phyloP scores from a whole-genome alignment of 2,113 vertebrate species.

The Gavialis gangeticus region DNA sequence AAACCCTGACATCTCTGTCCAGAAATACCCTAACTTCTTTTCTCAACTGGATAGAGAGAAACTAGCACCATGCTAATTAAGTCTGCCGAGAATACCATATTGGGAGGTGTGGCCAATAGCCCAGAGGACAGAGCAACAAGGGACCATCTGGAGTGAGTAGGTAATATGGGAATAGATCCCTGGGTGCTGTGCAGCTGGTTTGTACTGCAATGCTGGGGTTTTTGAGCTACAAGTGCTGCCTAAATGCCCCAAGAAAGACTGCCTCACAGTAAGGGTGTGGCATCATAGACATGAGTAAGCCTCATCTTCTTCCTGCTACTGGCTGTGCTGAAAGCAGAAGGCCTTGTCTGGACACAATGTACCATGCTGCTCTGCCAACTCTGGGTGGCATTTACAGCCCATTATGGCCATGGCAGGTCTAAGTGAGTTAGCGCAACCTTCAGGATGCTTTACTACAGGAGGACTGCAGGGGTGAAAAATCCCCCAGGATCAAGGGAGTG shows the following conservation, averaged over 20 bases:
- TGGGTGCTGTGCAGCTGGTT: neutral
- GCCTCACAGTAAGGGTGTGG: neutral
- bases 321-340: neutral
- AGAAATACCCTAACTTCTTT: neutral
- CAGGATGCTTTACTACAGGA: neutral
- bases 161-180: neutral
- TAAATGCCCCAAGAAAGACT: neutral
- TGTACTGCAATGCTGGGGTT: neutral
- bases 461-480: neutral
- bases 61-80: neutral
- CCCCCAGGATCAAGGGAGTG: neutral
- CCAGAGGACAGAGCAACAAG: neutral
- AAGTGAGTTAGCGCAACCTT: neutral
- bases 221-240: neutral
- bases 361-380: rapidly evolving
- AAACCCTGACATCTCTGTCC: neutral
- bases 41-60: rapidly evolving
- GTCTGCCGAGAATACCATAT: neutral
- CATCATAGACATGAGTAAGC: neutral
- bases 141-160: neutral
- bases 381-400: neutral
- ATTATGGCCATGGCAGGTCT: neutral
- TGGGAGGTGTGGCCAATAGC: neutral
- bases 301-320: neutral
- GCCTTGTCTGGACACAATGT: neutral